These are phyloP conservation scores for Brachionus paranguensis DNA, from an alignment of 1,140 invertebrate genomes.

Conservation along the genomic window DNA sequence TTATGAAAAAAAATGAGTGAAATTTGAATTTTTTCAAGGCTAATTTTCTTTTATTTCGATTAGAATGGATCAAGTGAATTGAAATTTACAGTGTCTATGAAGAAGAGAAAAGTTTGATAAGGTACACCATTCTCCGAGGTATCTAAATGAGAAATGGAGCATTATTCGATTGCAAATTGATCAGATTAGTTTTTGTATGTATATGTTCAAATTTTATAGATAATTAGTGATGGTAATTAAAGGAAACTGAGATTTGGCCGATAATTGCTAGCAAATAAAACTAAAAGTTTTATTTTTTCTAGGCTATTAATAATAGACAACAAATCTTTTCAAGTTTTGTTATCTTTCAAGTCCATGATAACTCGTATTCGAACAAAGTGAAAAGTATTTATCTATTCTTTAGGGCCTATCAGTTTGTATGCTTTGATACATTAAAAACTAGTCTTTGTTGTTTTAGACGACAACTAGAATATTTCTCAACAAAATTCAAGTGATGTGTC, in stretches of 20 bases:
- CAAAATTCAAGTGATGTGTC: background rate
- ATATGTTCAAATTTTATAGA: background rate
- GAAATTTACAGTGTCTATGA: background rate
- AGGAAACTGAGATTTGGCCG: background rate
- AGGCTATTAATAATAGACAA: background rate
- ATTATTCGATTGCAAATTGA: background rate
- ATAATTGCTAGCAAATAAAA: background rate
- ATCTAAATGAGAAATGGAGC: background rate
- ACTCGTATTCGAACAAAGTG: background rate
- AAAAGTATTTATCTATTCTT: background rate
- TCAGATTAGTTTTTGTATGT: background rate
- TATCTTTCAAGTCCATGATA: background rate
- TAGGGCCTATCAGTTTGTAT: background rate
- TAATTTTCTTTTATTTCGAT: background rate
- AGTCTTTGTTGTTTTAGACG: background rate
- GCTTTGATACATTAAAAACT: background rate
- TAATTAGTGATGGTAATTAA: background rate
- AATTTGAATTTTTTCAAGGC: background rate
- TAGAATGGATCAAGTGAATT: background rate
- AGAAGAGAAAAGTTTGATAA: background rate
- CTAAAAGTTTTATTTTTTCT: background rate
- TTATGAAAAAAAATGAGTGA: background rate
- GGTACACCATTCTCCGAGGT: background rate
- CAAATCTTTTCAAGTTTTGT: background rate
- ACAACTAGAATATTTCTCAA: background rate